Evolutionary conservation across 2,797 vertebrate genomes (phyloP), one percentile per base, ranked within the genome.

Genomic region (Eleutherodactylus coqui): DNA sequence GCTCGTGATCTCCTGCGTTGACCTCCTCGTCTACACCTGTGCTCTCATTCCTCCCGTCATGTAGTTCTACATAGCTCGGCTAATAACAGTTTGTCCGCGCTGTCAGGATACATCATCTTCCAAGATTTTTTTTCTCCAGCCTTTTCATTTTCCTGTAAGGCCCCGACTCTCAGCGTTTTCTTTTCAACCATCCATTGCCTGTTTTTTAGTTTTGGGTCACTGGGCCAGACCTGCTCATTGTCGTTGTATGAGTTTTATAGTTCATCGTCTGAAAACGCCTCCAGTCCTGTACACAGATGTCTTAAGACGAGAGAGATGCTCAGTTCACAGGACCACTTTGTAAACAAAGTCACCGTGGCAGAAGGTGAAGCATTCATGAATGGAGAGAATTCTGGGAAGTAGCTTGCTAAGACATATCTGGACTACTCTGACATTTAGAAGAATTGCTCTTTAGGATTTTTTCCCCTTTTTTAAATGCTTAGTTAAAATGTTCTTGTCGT

Each of bases 51-150:
- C 89, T 90, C 90, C 88, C 91, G 90, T 91, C 90, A 90, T 86
- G 86, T 76, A 55, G 0, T 41, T 21, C 88, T 89, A 83, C 88
- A 81, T 78, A 86, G 83, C 82, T 75, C 85, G 87, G 91, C 4
- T 1, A 89, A 92, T 85, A 90, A 90, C 92, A 94, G 93, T 92
- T 93, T 90, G 91, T 94, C 93, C 91, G 89, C 91, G 88, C 93
- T 96, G 94, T 96, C 95, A 96, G 92, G 94, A 93, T 91, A 90
- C 89, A 94, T 95, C 89, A 94, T 87, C 94, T 92, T 95, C 92
- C 88, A 88, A 90, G 84, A 88, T 93, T 91, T 93, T 91, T 13
- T 7, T 45, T 47, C 29, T 92, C 81, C 89, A 83, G 91, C 87
- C 79, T 89, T 43, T 87, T 49, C 83, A 86, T 85, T 86, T 85